Conservation (phyloP, 2,888 invertebrate genomes). For the Sicus ferrugineus region DNA sequence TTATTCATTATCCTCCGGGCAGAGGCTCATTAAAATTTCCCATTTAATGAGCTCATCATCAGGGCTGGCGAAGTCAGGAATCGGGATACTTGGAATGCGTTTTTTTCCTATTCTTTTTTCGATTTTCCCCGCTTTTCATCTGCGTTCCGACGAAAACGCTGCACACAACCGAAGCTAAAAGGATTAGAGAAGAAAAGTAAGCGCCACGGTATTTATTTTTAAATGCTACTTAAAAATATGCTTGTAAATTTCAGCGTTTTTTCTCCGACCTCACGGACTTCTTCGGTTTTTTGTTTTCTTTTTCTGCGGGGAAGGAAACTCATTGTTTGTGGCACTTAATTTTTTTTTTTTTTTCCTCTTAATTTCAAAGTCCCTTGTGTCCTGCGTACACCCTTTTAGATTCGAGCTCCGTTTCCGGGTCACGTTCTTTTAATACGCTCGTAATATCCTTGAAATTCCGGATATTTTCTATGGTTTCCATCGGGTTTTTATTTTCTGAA, state of each 20-base stretch:
- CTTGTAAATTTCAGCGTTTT: slow-evolving; percentile 11
- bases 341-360: not conserved
- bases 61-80: not conserved
- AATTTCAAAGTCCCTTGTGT: slow-evolving; percentile 22
- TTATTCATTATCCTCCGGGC: slow-evolving; percentile 21
- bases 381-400: slow-evolving; percentile 11
- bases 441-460: slow-evolving; percentile 24
- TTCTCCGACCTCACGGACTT: not conserved
- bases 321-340: not conserved
- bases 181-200: slow-evolving; percentile 16
- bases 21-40: slow-evolving; percentile 23
- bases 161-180: slow-evolving; percentile 29
- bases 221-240: slow-evolving; percentile 23
- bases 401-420: slow-evolving; percentile 18
- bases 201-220: slow-evolving; percentile 24
- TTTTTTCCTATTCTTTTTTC: slow-evolving; percentile 3
- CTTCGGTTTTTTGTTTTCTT: not conserved
- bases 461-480: slow-evolving; percentile 16
- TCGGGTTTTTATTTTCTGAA: not conserved
- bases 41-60: slow-evolving; percentile 20
- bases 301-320: not conserved
- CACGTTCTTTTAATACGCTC: slow-evolving; percentile 30
- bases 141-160: not conserved
- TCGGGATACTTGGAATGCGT: slow-evolving; percentile 22
- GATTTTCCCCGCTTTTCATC: not conserved